A percentile compares a stretch with the other conserved stretches of the same genome.
Evolutionary conservation across 2,113 vertebrate species (phyloP).

Genomic region (Myotis lucifugus): DNA sequence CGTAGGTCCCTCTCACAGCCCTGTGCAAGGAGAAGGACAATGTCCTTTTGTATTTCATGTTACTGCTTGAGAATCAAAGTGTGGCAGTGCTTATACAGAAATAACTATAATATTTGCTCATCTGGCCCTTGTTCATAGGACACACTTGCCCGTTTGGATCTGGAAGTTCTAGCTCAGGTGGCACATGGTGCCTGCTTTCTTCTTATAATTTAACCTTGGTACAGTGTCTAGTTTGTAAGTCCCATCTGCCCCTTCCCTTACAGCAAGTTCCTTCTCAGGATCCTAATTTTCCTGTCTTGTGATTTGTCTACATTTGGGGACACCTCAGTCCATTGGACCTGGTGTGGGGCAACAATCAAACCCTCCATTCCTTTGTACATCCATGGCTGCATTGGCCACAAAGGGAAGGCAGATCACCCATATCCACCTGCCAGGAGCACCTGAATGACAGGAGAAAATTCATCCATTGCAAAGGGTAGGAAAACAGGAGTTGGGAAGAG

Average conservation of each 20-base stretch:
- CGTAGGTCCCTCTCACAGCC: neutral
- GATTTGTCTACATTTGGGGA: neutral
- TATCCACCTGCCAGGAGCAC: neutral
- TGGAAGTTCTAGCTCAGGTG: neutral
- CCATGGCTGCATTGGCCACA: neutral
- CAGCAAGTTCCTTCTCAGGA: neutral
- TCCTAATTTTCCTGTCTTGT: neutral
- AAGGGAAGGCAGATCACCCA: neutral
- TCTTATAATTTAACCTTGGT: neutral
- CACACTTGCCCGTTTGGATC: neutral
- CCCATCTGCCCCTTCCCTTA: neutral
- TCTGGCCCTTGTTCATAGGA: neutral
- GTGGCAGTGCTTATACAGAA: neutral
- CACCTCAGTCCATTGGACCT: neutral
- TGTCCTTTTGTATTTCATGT: neutral
- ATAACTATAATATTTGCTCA: neutral
- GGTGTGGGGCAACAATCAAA: neutral
- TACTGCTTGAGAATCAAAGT: neutral
- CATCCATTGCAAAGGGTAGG: neutral
- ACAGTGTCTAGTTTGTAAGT: neutral
- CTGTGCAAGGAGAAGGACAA: neutral
- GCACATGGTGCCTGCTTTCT: neutral
- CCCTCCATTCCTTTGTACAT: neutral
- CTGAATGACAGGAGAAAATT: neutral
- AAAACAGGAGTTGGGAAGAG: neutral